phyloP scores from a whole-genome alignment of 2,888 invertebrate species.

The Ctena decussata region DNA sequence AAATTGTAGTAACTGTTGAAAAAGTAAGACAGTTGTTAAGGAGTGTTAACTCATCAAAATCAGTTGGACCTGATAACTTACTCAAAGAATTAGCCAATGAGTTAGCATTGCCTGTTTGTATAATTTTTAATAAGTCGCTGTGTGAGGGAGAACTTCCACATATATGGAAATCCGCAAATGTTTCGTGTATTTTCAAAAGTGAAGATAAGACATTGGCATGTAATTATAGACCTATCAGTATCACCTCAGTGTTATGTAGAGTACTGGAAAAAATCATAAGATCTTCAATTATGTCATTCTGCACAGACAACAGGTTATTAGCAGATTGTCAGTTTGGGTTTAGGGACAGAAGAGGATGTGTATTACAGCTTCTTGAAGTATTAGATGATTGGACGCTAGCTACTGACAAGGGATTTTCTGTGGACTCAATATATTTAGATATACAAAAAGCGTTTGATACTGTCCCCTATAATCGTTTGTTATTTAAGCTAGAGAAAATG shows the following conservation, averaged over 20 bases:
- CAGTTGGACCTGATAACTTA: neutral
- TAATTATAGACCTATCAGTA: neutral
- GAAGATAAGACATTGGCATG: neutral
- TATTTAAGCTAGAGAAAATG: neutral
- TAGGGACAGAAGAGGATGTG: neutral
- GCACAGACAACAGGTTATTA: neutral
- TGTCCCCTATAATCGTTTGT: constrained; percentile 9
- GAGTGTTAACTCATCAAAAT: neutral
- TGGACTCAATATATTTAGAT: constrained; percentile 12
- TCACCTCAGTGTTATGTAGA: constrained; percentile 8
- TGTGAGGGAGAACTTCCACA: neutral
- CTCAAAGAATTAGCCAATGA: neutral
- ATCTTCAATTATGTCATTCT: neutral
- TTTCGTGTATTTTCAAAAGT: constrained; percentile 7
- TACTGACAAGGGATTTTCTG: neutral
- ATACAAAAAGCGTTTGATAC: constrained; percentile 13
- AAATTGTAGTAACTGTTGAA: neutral
- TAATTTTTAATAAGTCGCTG: constrained; percentile 2
- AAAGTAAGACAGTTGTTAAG: neutral
- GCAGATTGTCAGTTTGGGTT: neutral
- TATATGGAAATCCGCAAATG: constrained; percentile 8
- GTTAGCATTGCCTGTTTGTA: neutral
- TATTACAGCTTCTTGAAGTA: constrained; percentile 15
- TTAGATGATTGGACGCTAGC: neutral
- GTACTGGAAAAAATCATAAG: neutral